Conservation (phyloP, 2,888 invertebrate species). For the Athalia circularis region DNA sequence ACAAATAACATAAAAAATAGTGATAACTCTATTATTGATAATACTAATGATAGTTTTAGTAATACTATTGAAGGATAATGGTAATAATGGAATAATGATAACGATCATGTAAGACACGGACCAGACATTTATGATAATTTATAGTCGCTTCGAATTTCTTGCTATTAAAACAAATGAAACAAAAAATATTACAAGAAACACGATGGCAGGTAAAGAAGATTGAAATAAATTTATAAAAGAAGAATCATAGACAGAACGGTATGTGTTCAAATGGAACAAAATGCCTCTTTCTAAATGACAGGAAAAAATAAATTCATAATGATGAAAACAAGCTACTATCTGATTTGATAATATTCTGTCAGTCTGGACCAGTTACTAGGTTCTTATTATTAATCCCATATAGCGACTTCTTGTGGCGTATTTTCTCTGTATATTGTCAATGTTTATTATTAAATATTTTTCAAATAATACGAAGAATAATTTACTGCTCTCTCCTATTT, state of each 20-base stretch:
- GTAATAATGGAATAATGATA: not conserved
- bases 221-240: constrained; percentile 54
- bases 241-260: constrained; percentile 60
- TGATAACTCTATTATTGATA: not conserved
- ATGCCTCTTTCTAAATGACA: constrained; percentile 62
- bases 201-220: not conserved
- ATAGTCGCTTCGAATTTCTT: not conserved
- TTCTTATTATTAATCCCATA: constrained; percentile 68
- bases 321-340: constrained; percentile 57
- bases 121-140: not conserved
- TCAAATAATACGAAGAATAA: constrained; percentile 68
- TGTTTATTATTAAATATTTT: constrained; percentile 74
- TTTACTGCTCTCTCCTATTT: not conserved
- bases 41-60: not conserved
- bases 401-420: constrained; percentile 73
- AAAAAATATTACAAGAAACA: not conserved
- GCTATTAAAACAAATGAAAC: not conserved
- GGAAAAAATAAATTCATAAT: constrained; percentile 21
- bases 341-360: constrained; percentile 73
- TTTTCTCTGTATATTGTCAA: constrained; percentile 74
- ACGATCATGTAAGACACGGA: too few relatives aligned
- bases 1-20: not conserved
- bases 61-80: not conserved
- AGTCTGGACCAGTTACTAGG: constrained; percentile 72
- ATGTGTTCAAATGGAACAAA: constrained; percentile 52